Evolutionary conservation across 2,797 vertebrate species (phyloP).

Genomic region (Petrocephalus schoutedeni): DNA sequence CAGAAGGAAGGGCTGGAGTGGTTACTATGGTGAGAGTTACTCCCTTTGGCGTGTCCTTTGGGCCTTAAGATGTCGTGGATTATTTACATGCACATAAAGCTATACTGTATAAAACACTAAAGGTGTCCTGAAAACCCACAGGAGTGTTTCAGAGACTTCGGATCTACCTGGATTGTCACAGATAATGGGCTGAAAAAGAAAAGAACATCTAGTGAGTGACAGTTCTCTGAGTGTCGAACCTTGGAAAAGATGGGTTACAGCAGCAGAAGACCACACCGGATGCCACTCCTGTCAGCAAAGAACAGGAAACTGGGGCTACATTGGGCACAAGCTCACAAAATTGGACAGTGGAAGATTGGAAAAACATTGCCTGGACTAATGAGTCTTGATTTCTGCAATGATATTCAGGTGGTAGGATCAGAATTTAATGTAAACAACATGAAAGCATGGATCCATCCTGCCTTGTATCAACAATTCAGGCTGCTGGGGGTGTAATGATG

Average conservation of each 20-base stretch:
- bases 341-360: not conserved
- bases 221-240: not conserved
- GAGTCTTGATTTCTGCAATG: not conserved
- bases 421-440: too few relatives aligned
- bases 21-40: not conserved
- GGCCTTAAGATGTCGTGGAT: not conserved
- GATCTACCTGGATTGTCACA: too few relatives aligned
- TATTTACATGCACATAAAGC: not conserved
- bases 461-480: too few relatives aligned
- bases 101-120: not conserved
- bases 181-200: too few relatives aligned
- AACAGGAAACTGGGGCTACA: not conserved
- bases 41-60: not conserved
- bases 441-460: too few relatives aligned
- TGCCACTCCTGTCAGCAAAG: not conserved
- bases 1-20: not conserved
- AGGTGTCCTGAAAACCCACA: not conserved
- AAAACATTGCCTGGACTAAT: not conserved
- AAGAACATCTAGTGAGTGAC: too few relatives aligned
- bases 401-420: too few relatives aligned
- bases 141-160: too few relatives aligned
- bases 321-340: not conserved
- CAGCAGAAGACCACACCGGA: not conserved
- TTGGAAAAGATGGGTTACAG: not conserved
- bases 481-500: too few relatives aligned